Evolutionary conservation across 1,140 invertebrate genomes (phyloP).

Genomic region (Heliothis subflexa): DNA sequence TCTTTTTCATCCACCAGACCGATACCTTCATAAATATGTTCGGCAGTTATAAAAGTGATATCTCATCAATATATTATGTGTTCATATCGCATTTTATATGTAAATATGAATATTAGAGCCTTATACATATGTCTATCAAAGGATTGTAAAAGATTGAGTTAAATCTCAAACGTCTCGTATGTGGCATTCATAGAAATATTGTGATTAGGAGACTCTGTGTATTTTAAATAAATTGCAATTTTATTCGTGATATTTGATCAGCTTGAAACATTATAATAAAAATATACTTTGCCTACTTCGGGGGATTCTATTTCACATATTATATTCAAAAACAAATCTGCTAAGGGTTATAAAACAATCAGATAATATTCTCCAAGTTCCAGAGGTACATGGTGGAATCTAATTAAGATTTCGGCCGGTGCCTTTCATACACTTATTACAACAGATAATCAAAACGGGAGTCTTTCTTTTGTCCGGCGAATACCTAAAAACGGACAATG

Average conservation of each 20-base stretch:
- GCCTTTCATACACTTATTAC: constrained; percentile 52
- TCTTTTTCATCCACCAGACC: constrained; percentile 13
- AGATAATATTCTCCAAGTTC: constrained; percentile 36
- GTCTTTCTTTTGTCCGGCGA: constrained; percentile 56
- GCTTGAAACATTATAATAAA: too few species aligned
- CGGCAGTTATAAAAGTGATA: background rate
- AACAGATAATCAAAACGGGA: constrained; percentile 52
- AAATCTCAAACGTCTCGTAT: background rate
- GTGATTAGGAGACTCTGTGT: too few species aligned
- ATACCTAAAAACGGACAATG: constrained; percentile 54
- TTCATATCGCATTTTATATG: constrained; percentile 13
- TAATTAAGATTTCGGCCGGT: constrained; percentile 59
- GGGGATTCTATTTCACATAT: background rate
- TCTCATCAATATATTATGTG: constrained; percentile 27
- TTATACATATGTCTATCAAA: background rate
- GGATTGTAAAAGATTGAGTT: background rate
- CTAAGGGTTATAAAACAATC: constrained; percentile 4
- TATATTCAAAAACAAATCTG: constrained; percentile 2
- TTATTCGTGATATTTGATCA: too few species aligned
- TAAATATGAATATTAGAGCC: constrained; percentile 22
- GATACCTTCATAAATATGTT: background rate
- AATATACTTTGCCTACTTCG: too few species aligned
- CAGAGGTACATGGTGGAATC: constrained; percentile 36
- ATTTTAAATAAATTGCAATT: too few species aligned
- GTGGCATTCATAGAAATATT: too few species aligned